phyloP scores from a whole-genome alignment of 2,113 vertebrate species.

The Gobiocypris rarus region DNA sequence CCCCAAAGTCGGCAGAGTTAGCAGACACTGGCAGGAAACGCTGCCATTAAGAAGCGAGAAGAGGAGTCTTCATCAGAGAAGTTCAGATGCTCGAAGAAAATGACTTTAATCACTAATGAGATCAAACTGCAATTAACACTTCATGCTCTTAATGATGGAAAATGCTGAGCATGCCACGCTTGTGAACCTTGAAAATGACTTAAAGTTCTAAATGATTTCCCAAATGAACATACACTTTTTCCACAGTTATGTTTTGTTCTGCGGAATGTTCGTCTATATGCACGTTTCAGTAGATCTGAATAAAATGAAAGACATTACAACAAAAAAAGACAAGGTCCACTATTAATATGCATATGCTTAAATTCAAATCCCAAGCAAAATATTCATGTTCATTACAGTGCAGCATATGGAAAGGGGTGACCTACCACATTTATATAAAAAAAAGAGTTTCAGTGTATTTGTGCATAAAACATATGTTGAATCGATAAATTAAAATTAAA shows the following conservation, averaged over 20 bases:
- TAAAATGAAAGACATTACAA: background rate
- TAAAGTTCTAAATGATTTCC: slow-evolving; percentile 27
- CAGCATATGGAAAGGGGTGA: background rate
- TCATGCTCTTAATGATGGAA: slow-evolving; percentile 44
- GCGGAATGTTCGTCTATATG: background rate
- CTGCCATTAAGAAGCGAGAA: slow-evolving; percentile 75
- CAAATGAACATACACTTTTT: background rate
- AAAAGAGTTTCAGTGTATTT: background rate
- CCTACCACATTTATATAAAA: background rate
- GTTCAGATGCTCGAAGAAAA: slow-evolving; percentile 71
- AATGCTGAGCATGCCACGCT: slow-evolving; percentile 41
- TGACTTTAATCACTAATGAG: slow-evolving; percentile 71
- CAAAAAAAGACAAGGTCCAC: background rate
- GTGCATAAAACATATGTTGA: background rate
- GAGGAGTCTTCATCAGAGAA: slow-evolving; percentile 51
- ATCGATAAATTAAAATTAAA: background rate
- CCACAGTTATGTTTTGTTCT: background rate
- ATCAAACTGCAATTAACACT: slow-evolving; percentile 57
- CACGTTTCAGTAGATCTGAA: background rate
- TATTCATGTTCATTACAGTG: background rate
- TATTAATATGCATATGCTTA: background rate
- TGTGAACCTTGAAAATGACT: slow-evolving; percentile 36
- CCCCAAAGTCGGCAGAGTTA: slow-evolving; percentile 93
- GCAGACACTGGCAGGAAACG: slow-evolving; percentile 86
- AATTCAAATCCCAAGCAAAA: background rate